A percentile compares a stretch with the other conserved stretches of the same genome.
Evolutionary conservation across 2,888 invertebrate genomes (phyloP).

Genomic region (Amblyteles armatorius): DNA sequence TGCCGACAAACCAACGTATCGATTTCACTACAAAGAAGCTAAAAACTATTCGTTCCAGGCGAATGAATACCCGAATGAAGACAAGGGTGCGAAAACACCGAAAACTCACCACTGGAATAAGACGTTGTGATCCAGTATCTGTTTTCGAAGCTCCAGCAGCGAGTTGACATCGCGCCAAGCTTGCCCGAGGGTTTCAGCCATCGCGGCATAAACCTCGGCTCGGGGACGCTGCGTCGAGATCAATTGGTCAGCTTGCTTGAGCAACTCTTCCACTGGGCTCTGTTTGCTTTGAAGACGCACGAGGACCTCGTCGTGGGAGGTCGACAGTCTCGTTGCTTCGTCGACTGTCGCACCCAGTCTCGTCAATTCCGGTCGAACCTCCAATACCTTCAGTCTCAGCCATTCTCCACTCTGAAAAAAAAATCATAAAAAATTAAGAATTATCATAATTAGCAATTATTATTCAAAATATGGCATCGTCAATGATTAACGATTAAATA

Average conservation of each 20-base stretch:
- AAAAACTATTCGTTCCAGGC: constrained; percentile 5
- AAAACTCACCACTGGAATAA: constrained; percentile 89
- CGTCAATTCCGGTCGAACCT: constrained; percentile 93
- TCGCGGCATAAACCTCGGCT: constrained; percentile 93
- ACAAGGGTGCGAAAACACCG: not conserved
- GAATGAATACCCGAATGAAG: not conserved
- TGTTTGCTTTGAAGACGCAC: constrained; percentile 94
- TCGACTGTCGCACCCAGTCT: constrained; percentile 91
- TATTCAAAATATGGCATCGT: not conserved
- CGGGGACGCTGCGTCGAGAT: constrained; percentile 91
- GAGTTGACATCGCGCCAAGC: constrained; percentile 94
- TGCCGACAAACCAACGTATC: constrained; percentile 13
- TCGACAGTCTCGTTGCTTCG: constrained; percentile 91
- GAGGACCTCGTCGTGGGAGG: constrained; percentile 93
- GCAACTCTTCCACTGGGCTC: constrained; percentile 94
- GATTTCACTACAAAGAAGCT: constrained; percentile 4
- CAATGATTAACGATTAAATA: not conserved
- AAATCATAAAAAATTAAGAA: not conserved
- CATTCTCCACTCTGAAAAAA: constrained; percentile 92
- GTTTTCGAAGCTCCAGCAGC: constrained; percentile 91
- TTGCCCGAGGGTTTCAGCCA: constrained; percentile 92
- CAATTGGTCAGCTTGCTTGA: constrained; percentile 94
- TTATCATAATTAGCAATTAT: not conserved
- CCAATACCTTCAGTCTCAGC: constrained; percentile 93
- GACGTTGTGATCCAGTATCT: constrained; percentile 91